Conservation (phyloP, 2,113 vertebrate genomes). For the Sialia sialis region DNA sequence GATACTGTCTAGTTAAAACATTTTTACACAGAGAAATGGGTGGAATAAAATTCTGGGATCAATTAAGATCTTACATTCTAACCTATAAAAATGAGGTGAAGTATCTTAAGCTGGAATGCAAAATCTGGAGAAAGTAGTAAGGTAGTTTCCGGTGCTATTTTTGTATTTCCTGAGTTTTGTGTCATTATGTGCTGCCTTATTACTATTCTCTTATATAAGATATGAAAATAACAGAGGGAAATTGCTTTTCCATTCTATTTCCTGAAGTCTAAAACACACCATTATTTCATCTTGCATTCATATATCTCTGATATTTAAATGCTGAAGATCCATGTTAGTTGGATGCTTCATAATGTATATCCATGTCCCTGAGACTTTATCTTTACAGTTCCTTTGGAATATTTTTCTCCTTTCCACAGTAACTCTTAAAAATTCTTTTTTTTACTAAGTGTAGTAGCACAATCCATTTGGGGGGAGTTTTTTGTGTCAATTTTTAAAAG, state of each 20-base stretch:
- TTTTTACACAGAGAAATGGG: background rate
- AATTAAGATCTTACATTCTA: background rate
- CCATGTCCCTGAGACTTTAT: background rate
- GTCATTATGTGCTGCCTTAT: conserved; percentile 3
- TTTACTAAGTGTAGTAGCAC: background rate
- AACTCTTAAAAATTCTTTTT: background rate
- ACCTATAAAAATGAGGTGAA: conserved; percentile 20
- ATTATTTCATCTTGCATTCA: conserved; percentile 36
- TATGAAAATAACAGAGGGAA: conserved; percentile 48
- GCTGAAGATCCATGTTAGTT: background rate
- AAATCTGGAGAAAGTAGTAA: conserved; percentile 22
- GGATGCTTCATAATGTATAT: background rate
- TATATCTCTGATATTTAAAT: conserved; percentile 8
- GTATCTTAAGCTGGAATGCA: conserved; percentile 50
- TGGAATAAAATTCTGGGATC: background rate
- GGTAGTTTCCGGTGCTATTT: conserved; percentile 33
- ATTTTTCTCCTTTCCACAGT: background rate
- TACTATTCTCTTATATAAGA: conserved; percentile 27
- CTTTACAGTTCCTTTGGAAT: background rate
- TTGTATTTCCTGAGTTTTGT: conserved; percentile 36
- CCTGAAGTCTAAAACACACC: conserved; percentile 28
- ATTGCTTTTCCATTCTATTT: conserved; percentile 47
- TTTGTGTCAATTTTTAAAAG: background rate
- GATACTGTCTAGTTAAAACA: background rate
- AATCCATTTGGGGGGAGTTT: background rate